Base-by-base conservation (phyloP, 2,888 invertebrate species). In the Hipparchia semele region DNA sequence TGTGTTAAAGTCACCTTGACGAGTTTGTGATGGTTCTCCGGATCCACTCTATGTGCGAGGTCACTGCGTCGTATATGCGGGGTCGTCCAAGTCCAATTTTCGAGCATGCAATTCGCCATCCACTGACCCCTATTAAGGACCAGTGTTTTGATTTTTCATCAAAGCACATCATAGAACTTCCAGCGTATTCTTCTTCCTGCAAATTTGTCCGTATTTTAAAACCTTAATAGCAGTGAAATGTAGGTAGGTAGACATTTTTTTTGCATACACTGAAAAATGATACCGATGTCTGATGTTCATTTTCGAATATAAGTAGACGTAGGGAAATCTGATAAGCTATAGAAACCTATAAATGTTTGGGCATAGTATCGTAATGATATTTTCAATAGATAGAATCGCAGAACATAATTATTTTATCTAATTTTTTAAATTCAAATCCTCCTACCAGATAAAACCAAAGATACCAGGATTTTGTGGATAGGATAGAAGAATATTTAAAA, bases 131-230 rank as follows among this genome's bases (percentile, higher is more conserved):
- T 49, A 96, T 94, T 58, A 98, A 86, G 0, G 96, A 96, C 98
- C 98, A 98, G 82, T 95, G 95, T 77, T 95, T 96, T 46, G 95
- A 95, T 77, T 96, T 95, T 0, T 95, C 94, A 77, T 96, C 95
- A 39, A 97, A 95, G 82, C 98, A 98, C 84, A 97, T 95, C 94
- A 98, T 96, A 6, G 98, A 97, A 88, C 97, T 97, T 13, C 98
- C 98, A 7, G 98, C 97, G 80, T 97, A 96, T 90, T 98, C 98
- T 91, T 98, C 98, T 89, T 97, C 97, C 97, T 98, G 86, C 39
- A 79, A 77, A 67, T 54, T 2, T 9, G 60, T 4, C 0, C 1
- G 6, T 23, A 23, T 13, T 39, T 60, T 33, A 12, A 10, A 60
- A 10, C 10, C 12, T 10, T 10, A 9, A 39, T 60, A 39, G 3